Evolutionary conservation across 2,888 invertebrate species (phyloP).

Genomic region (Eumerus sabulonum): DNA sequence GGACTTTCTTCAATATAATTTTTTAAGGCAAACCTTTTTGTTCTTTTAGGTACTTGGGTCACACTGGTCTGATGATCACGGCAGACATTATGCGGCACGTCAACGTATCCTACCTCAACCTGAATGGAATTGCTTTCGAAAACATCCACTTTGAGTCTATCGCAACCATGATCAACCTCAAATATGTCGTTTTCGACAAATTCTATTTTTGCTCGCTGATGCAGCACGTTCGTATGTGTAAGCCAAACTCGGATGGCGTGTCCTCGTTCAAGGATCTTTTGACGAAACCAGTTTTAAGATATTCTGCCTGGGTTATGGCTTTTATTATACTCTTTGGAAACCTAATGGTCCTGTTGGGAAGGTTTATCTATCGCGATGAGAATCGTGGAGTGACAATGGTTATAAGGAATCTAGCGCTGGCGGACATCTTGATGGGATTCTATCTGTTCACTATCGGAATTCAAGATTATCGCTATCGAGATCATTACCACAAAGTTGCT

Average conservation of each 20-base stretch:
- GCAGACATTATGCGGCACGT: slow-evolving; percentile 72
- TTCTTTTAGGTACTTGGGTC: slow-evolving; percentile 76
- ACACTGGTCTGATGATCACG: slow-evolving; percentile 76
- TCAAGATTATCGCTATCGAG: slow-evolving; percentile 82
- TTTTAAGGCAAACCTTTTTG: neutral
- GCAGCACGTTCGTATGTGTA: slow-evolving; percentile 81
- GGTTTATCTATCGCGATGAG: slow-evolving; percentile 82
- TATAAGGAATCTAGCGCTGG: slow-evolving; percentile 83
- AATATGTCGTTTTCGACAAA: slow-evolving; percentile 82
- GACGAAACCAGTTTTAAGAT: slow-evolving; percentile 81
- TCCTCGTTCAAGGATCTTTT: slow-evolving; percentile 83
- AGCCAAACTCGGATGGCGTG: slow-evolving; percentile 83
- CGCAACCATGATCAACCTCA: slow-evolving; percentile 78
- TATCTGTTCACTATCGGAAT: slow-evolving; percentile 83
- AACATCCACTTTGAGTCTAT: slow-evolving; percentile 81
- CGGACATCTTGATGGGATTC: slow-evolving; percentile 85
- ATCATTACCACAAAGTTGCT: slow-evolving; percentile 81
- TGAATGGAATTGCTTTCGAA: slow-evolving; percentile 80
- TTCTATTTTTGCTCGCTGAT: slow-evolving; percentile 84
- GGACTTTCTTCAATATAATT: neutral
- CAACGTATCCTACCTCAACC: slow-evolving; percentile 78
- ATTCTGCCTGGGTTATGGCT: slow-evolving; percentile 83
- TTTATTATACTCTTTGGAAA: slow-evolving; percentile 83
- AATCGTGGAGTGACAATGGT: slow-evolving; percentile 83
- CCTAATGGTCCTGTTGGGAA: slow-evolving; percentile 82